Base-by-base conservation (phyloP, 2,797 vertebrate species). In the Lophotriccus pileatus region DNA sequence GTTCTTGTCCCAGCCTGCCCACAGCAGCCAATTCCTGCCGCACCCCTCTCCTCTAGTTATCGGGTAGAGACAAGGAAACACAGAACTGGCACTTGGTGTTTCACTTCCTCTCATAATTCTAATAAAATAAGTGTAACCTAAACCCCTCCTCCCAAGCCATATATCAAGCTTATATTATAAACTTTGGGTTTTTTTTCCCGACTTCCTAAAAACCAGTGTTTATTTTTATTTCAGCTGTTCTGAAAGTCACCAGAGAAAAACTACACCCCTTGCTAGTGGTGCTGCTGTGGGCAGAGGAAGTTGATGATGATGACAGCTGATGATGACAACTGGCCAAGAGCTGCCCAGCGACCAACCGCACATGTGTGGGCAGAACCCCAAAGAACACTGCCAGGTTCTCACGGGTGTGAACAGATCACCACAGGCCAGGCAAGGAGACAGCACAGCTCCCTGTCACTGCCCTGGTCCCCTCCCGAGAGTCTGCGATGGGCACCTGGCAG, bases 141-240 rank as follows among this genome's bases (percentile, higher is more conserved):
- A 56, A 39, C 6, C 8, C 2, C 13, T 77, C 23, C 41, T 76
- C 17, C 59, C 47, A 72, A 80, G 10, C 23, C 55, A 62, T 6
- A 1, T 8, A 77, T 23, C 21, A 76, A 46, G 5, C 3, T 76
- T 37, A 14, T 28, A 39, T 8, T 64, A 44, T 6, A 34, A 18
- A 3, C 0, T 39, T 66, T 14, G 7, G 34, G 28, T 10, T 28
- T 30, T 19, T 24, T 14, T n/a, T 21, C 1, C 1, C 46, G 0
- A 27, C 20, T 50, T 84, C 44, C 49, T 84, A 19, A 79, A 49
- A 89, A 43, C 9, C 19, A 28, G 12, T 10, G 6, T 30, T 76
- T 27, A 6, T 53, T 76, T 84, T 73, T 36, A 72, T 89, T 87
- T 86, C 44, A 91, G 50, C 53, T 70, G 34, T 37, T 91, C 50